Percentiles rank a stretch among this genome's conserved stretches.
Evolutionary conservation across 1,140 invertebrate species (phyloP).

Genomic region (Zaprionus lachaisei): DNA sequence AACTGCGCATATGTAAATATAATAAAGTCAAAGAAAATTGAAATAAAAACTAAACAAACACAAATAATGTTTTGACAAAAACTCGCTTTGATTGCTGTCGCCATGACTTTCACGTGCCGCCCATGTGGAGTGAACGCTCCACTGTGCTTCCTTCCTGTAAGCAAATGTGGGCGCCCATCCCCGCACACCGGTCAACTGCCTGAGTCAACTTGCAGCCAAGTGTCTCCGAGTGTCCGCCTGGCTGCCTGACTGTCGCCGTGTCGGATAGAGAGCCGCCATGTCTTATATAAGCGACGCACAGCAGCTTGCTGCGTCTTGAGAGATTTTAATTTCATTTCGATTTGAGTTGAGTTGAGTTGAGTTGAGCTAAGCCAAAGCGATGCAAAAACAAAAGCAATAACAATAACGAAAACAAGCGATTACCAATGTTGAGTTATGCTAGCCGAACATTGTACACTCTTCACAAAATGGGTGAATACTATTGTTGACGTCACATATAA

Average conservation of each 20-base stretch:
- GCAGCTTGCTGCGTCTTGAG: constrained; percentile 34
- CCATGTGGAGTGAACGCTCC: constrained; percentile 33
- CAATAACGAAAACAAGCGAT: constrained; percentile 19
- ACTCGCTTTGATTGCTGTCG: constrained; percentile 28
- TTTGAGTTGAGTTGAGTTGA: constrained; percentile 25
- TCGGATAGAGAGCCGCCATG: constrained; percentile 7
- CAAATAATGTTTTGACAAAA: constrained; percentile 30
- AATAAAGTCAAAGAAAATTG: constrained; percentile 22
- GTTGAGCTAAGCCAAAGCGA: constrained; percentile 13
- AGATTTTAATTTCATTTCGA: constrained; percentile 47
- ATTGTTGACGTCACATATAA: not conserved
- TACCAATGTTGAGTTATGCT: not conserved
- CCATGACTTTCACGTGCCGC: constrained; percentile 8
- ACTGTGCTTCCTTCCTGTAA: constrained; percentile 46
- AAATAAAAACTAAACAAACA: constrained; percentile 10
- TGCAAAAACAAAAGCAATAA: constrained; percentile 25
- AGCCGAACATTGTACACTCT: constrained; percentile 15
- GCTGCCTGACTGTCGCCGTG: constrained; percentile 1
- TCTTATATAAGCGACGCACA: constrained; percentile 40
- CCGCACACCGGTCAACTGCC: not conserved
- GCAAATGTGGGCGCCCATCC: constrained; percentile 17
- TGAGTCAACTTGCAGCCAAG: constrained; percentile 22
- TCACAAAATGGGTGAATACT: not conserved
- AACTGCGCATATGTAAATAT: constrained; percentile 15
- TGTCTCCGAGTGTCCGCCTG: constrained; percentile 20